Evolutionary conservation across 1,140 invertebrate genomes (phyloP), one percentile per base, ranked within the genome.

Genomic region (Sycobia sp.): DNA sequence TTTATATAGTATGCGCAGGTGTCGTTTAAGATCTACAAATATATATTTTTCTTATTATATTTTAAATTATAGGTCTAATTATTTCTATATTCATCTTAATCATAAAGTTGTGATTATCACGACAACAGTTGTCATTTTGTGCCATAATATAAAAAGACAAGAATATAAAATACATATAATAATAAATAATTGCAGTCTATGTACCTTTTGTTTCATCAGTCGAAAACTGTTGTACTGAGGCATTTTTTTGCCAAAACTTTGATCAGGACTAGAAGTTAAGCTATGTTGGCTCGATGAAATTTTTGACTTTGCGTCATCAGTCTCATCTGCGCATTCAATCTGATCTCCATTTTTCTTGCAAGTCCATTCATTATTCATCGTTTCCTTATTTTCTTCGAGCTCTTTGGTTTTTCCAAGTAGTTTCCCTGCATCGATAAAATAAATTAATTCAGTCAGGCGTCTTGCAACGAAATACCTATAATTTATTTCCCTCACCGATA

Each of bases 161-260:
- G n/a, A n/a, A n/a, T n/a, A n/a, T n/a, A n/a, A n/a, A n/a, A n/a
- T n/a, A n/a, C n/a, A n/a, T n/a, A n/a, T n/a, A n/a, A n/a, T n/a
- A n/a, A n/a, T 32, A 32, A 32, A 11, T 32, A 32, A 32, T 32
- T 32, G 4, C 29, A 32, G n/a, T n/a, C n/a, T n/a, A 11, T 36
- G 43, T 62, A 79, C 78, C 73, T 80, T 80, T 58, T 79, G 76
- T 50, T 80, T 80, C 78, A 80, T 79, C 27, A 76, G 65, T n/a
- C 77, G 69, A 44, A 80, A 80, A 39, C 75, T 77, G 20, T 73
- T 77, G 43, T 77, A 77, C 16, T 77, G 75, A 1, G 74, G 74
- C 34, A 72, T 56, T 53, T 78, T 78, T 23, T 79, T 79, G 10
- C 73, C 71, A 47, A 78, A 77, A 27, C 66, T 70, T 34, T 75